Base-by-base conservation (phyloP, 1,140 invertebrate species). In the Bombus huntii region DNA sequence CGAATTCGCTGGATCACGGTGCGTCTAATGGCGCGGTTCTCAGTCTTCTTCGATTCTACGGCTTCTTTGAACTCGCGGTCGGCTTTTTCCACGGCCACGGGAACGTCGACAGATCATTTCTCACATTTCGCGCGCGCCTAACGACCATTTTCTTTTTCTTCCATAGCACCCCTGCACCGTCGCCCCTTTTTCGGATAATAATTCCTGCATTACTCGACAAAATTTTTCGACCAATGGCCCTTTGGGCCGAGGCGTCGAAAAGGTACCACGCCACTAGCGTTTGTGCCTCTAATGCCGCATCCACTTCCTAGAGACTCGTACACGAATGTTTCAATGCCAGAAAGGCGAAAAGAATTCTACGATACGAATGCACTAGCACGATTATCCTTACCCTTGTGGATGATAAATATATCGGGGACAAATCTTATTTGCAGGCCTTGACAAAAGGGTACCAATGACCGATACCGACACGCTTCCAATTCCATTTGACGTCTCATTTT, bases 91-190 rank as follows among this genome's bases (percentile, higher is more conserved):
- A 85, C 76, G 80, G 76, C 83, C 74, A 87, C 87, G 86, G 85
- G 77, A 88, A 88, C 73, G 90, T 88, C 90, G 94, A 94, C 94
- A 94, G 94, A 94, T 94, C 94, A 95, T 95, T 95, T 95, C 92
- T 95, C 94, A 95, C 93, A 94, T 94, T 94, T 92, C 93, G 89
- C 92, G 87, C 86, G 77, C 82, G 87, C 83, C 79, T 88, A 88
- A 89, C 87, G 91, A 89, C 44, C 87, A 80, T 88, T 87, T 86
- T 91, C 87, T 88, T 90, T 79, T 81, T 66, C 53, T 44, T 59
- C 44, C 68, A 31, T 6, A 18, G 47, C 34, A 9, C 62, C 77
- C 59, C 88, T 77, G 81, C 71, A 73, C 88, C 79, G 44, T 66
- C 42, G 31, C 76, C 53, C 71, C 53, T 65, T 47, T 84, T 82